A percentile compares a stretch with the other conserved stretches of the same genome.
phyloP scores from a whole-genome alignment of 1,140 invertebrate genomes.

The Micrasema longulum region DNA sequence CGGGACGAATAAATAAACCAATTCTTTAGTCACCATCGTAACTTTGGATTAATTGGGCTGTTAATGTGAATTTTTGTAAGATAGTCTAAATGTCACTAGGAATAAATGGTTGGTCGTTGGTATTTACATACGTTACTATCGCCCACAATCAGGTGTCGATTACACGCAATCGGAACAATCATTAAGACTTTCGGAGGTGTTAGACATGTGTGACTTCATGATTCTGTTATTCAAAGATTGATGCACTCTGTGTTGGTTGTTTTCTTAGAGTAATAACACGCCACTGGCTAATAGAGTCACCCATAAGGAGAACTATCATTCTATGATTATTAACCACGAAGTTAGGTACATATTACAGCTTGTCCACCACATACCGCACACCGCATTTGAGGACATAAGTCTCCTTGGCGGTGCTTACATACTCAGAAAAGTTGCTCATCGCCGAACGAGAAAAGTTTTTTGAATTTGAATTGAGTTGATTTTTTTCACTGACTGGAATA shows the following conservation, averaged over 20 bases:
- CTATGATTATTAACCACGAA: too few relatives aligned
- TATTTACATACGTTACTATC: conserved; percentile 27
- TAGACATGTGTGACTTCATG: conserved; percentile 14
- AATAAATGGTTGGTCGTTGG: conserved; percentile 9
- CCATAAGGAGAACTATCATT: too few relatives aligned
- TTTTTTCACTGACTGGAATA: too few relatives aligned
- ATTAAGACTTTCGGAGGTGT: conserved; percentile 35
- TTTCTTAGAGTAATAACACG: too few relatives aligned
- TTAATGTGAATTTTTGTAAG: conserved; percentile 51
- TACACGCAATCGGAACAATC: conserved; percentile 29
- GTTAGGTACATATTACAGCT: too few relatives aligned
- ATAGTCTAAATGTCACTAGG: conserved; percentile 37
- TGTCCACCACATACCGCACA: too few relatives aligned
- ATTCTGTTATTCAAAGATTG: conserved; percentile 1
- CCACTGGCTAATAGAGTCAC: too few relatives aligned
- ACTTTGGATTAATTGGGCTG: conserved; percentile 52
- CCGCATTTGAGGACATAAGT: too few relatives aligned
- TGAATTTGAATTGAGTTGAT: too few relatives aligned
- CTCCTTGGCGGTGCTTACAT: too few relatives aligned
- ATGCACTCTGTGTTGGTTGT: background rate
- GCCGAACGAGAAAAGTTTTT: too few relatives aligned
- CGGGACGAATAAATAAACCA: conserved; percentile 21
- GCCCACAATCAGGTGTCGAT: conserved; percentile 36
- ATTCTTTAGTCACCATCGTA: conserved; percentile 41
- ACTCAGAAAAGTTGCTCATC: too few relatives aligned